Percentiles rank a stretch among this genome's conserved stretches.
Conservation (phyloP, 2,888 invertebrate genomes). For the Acleris laterana region DNA sequence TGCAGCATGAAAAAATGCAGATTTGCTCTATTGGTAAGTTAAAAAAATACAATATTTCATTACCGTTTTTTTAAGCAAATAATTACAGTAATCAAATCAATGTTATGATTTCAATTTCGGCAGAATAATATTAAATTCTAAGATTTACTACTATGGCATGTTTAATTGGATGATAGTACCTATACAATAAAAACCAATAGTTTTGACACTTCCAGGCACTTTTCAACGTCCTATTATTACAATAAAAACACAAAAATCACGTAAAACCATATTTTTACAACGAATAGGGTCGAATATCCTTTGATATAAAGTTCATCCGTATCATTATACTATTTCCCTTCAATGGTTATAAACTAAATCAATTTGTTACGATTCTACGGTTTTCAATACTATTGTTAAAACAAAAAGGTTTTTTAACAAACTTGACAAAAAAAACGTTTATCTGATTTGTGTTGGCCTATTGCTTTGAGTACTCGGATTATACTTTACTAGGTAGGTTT, state of each 20-base stretch:
- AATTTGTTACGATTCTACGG: slow-evolving; percentile 65
- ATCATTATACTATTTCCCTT: slow-evolving; percentile 3
- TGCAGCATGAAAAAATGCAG: no score
- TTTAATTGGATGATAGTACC: background rate
- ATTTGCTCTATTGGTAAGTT: no score
- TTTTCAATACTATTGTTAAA: slow-evolving; percentile 50
- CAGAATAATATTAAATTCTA: no score
- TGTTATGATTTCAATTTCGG: no score
- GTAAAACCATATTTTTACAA: slow-evolving; percentile 6
- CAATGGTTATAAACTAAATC: slow-evolving; percentile 51
- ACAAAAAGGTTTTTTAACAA: slow-evolving; percentile 1
- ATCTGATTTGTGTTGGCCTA: slow-evolving; percentile 2
- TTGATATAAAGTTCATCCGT: background rate
- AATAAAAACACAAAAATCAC: slow-evolving; percentile 6
- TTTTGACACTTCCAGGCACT: slow-evolving; percentile 15
- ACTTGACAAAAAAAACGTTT: slow-evolving; percentile 8
- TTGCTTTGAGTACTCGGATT: background rate
- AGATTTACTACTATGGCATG: background rate
- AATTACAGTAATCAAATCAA: no score
- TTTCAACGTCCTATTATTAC: slow-evolving; percentile 12
- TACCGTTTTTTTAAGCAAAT: no score
- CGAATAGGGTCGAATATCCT: slow-evolving; percentile 16
- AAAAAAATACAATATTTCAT: no score
- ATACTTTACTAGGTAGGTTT: no score
- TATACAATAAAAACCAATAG: background rate